Conservation (phyloP, 2,888 invertebrate genomes). For the Pogonocherus hispidulus region DNA sequence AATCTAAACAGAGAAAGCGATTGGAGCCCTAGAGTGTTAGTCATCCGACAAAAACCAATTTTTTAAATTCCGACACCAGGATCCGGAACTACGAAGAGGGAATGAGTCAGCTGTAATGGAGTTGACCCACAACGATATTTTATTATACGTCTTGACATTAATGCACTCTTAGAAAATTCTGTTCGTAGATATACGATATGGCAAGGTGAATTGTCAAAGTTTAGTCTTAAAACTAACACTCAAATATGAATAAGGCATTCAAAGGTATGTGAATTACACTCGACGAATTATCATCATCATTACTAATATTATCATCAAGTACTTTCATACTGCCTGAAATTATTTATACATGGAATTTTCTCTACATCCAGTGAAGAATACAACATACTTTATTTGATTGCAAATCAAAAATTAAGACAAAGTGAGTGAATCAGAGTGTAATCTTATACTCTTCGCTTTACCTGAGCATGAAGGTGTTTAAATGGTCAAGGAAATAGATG, state of each 20-base stretch:
- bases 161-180: too few relatives aligned
- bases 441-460: too few relatives aligned
- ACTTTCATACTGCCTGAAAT: too few relatives aligned
- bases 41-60: slow-evolving; percentile 19
- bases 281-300: too few relatives aligned
- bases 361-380: too few relatives aligned
- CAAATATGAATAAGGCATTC: background rate
- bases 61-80: slow-evolving; percentile 19
- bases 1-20: background rate
- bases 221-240: background rate
- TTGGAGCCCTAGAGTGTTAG: slow-evolving; percentile 1
- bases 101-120: slow-evolving; percentile 19
- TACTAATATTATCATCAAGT: too few relatives aligned
- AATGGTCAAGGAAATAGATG: too few relatives aligned
- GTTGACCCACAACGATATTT: slow-evolving; percentile 16
- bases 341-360: too few relatives aligned
- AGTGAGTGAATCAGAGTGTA: too few relatives aligned
- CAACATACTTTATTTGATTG: too few relatives aligned
- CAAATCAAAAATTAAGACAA: too few relatives aligned
- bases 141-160: background rate
- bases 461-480: too few relatives aligned
- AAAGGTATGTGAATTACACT: background rate
- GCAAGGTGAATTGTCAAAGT: background rate
- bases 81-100: slow-evolving; percentile 17
- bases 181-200: background rate